phyloP scores from a whole-genome alignment of 2,888 invertebrate genomes.

The Galeopsomyia nigrocyanea region DNA sequence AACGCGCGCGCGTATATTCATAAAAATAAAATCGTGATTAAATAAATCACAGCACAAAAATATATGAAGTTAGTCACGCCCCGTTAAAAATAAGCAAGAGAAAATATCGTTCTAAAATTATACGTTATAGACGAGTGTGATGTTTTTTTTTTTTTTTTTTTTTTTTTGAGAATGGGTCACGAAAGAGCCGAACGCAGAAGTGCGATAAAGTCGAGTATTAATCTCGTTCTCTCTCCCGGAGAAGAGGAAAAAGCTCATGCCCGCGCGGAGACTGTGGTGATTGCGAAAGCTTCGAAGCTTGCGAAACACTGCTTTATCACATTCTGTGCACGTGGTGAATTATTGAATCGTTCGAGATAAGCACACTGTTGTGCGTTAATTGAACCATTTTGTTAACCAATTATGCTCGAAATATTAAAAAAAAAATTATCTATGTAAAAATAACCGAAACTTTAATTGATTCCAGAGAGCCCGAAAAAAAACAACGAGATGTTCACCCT shows the following conservation, averaged over 20 bases:
- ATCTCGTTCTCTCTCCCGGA: constrained; percentile 9
- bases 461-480: background rate
- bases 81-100: no score
- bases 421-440: background rate
- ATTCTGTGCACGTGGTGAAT: constrained; percentile 15
- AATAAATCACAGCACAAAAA: no score
- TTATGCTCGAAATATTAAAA: background rate
- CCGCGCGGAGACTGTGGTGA: constrained; percentile 9
- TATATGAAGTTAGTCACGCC: no score
- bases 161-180: no score
- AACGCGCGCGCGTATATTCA: no score
- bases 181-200: background rate
- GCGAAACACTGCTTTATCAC: constrained; percentile 36
- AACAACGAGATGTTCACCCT: constrained; percentile 19
- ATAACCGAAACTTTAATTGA: background rate
- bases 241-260: constrained; percentile 18
- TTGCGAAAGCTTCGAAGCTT: constrained; percentile 33
- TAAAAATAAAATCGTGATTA: no score
- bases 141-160: no score
- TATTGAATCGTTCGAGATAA: background rate
- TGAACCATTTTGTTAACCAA: no score
- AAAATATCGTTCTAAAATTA: no score
- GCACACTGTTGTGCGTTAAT: no score
- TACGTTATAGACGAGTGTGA: no score
- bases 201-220: constrained; percentile 25